Conservation (phyloP, 2,113 vertebrate species). For the Lophius piscatorius region DNA sequence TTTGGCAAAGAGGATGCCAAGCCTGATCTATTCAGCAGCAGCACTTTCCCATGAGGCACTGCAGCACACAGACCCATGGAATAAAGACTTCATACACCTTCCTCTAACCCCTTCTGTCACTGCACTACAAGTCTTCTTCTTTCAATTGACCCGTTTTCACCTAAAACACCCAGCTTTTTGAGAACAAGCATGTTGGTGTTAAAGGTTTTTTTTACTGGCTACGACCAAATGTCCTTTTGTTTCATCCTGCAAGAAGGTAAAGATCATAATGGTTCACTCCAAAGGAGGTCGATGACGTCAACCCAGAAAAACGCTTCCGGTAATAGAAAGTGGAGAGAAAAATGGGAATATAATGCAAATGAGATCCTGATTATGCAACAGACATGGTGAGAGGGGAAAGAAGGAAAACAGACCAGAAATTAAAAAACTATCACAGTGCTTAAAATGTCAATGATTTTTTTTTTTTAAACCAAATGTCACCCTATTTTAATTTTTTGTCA, state of each 20-base stretch:
- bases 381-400: not conserved
- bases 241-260: constrained; percentile 7
- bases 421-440: no score
- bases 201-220: no score
- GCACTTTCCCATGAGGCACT: constrained; percentile 57
- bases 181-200: not conserved
- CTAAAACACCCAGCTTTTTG: not conserved
- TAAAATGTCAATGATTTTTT: no score
- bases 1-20: constrained; percentile 51
- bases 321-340: constrained; percentile 37
- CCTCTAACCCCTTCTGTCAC: not conserved
- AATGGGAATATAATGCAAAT: constrained; percentile 50
- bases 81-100: constrained; percentile 21
- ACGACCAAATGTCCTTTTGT: no score
- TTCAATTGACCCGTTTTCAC: not conserved
- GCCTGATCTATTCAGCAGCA: constrained; percentile 49
- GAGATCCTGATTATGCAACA: constrained; percentile 43
- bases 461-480: no score
- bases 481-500: no score
- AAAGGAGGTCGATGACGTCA: constrained; percentile 39
- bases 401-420: constrained; percentile 4
- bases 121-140: not conserved
- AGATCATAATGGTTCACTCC: constrained; percentile 18
- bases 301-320: constrained; percentile 20
- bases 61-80: constrained; percentile 27